These are phyloP conservation scores for Centruroides vittatus DNA, from an alignment of 1,140 invertebrate species.

Conservation along the genomic window DNA sequence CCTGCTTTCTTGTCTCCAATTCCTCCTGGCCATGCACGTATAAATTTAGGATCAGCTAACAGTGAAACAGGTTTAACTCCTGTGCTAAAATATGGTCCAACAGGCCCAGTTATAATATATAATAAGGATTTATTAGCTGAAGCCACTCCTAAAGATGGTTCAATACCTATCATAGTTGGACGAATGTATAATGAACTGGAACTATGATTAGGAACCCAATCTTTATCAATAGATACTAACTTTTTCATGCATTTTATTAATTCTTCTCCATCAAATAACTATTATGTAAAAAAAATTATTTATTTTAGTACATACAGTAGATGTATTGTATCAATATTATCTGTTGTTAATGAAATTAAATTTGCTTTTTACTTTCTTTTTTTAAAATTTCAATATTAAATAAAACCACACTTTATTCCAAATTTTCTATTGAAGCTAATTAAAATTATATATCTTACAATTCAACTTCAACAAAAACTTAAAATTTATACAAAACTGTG, in stretches of 20 bases:
- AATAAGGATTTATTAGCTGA: constrained; percentile 68
- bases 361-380: no score
- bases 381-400: no score
- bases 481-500: no score
- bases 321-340: no score
- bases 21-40: constrained; percentile 89
- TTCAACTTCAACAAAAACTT: no score
- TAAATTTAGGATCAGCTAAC: constrained; percentile 61
- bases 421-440: no score
- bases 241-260: constrained; percentile 73
- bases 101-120: constrained; percentile 81
- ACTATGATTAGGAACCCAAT: constrained; percentile 88
- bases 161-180: constrained; percentile 91
- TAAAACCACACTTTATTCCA: no score
- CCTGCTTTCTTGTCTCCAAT: constrained; percentile 90
- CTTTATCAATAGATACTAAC: constrained; percentile 79
- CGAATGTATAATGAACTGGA: constrained; percentile 85
- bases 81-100: constrained; percentile 75
- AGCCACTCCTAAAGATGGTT: constrained; percentile 84
- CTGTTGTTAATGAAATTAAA: no score
- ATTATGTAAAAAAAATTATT: constrained; percentile 22
- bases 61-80: constrained; percentile 59
- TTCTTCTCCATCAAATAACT: constrained; percentile 70
- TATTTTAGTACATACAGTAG: no score
- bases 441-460: no score